Percentiles rank a stretch among this genome's conserved stretches.
These are phyloP conservation scores for Psittacula cyanocephala DNA, from an alignment of 2,113 vertebrate species.

Conservation along the genomic window DNA sequence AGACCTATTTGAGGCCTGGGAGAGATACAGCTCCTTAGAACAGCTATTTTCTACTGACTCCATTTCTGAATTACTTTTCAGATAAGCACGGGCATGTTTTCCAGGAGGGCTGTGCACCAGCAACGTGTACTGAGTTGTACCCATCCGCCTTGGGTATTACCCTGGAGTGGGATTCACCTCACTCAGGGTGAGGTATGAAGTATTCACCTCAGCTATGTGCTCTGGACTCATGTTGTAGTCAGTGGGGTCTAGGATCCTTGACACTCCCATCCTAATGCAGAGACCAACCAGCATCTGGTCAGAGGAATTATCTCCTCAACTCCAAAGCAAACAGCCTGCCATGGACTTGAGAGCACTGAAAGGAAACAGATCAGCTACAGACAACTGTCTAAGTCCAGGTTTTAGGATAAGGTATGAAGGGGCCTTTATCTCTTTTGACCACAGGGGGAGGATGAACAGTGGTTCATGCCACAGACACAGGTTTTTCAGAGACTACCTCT, in stretches of 20 bases:
- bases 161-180: not conserved
- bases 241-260: not conserved
- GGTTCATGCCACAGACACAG: not conserved
- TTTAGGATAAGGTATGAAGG: not conserved
- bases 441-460: not conserved
- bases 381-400: not conserved
- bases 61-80: not conserved
- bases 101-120: slow-evolving; percentile 11
- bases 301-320: not conserved
- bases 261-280: not conserved
- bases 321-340: not conserved
- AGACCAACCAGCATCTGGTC: not conserved
- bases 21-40: not conserved
- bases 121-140: not conserved
- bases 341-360: not conserved
- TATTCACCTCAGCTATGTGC: not conserved
- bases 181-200: not conserved
- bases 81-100: not conserved
- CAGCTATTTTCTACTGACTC: not conserved
- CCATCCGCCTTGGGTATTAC: not conserved
- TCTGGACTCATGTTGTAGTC: not conserved
- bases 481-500: not conserved
- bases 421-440: not conserved
- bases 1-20: not conserved
- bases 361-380: not conserved